phyloP scores from a whole-genome alignment of 2,888 invertebrate species.

The Galerucella calmariensis region DNA sequence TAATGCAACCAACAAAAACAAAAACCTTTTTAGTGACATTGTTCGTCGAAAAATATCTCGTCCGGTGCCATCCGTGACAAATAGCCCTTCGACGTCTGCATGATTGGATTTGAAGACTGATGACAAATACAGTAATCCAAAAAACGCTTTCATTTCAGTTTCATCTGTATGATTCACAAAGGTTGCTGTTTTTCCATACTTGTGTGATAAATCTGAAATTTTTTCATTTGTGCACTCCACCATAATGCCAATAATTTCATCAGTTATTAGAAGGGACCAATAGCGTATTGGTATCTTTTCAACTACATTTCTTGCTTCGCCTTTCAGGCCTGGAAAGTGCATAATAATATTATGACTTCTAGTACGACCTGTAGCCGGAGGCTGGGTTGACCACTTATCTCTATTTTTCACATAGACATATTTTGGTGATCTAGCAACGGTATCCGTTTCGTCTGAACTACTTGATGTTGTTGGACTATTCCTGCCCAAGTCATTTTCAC shows the following conservation, averaged over 20 bases:
- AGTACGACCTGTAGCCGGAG: not conserved
- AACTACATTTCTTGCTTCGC: not conserved
- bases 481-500: too few relatives aligned
- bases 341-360: not conserved
- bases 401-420: slow-evolving; percentile 5
- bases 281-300: not conserved
- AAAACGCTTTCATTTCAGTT: not conserved
- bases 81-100: not conserved
- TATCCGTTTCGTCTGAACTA: too few relatives aligned
- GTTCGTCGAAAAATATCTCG: not conserved
- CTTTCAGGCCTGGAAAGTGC: not conserved
- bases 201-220: not conserved
- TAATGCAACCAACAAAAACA: not conserved
- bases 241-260: not conserved
- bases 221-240: not conserved
- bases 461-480: too few relatives aligned
- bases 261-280: not conserved
- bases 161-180: not conserved
- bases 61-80: not conserved
- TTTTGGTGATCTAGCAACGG: not conserved
- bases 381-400: not conserved
- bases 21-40: not conserved
- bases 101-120: not conserved
- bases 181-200: not conserved
- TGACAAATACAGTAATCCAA: not conserved